These are phyloP conservation scores for Phaedon cochleariae DNA, from an alignment of 2,888 invertebrate species.

Conservation along the genomic window DNA sequence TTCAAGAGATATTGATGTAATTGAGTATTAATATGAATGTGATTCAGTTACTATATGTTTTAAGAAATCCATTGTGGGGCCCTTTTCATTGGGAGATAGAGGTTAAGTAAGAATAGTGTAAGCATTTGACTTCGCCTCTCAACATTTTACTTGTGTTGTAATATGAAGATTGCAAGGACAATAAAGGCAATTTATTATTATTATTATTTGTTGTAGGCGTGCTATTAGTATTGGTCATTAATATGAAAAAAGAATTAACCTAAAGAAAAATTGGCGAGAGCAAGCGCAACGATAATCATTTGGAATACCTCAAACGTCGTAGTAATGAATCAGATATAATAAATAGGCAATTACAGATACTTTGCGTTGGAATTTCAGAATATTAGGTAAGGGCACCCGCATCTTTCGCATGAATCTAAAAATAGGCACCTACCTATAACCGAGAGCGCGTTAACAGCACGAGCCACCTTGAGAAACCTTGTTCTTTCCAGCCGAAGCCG, in stretches of 20 bases:
- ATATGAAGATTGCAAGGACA: too few relatives aligned
- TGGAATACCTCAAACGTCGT: slow-evolving; percentile 27
- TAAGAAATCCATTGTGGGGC: too few relatives aligned
- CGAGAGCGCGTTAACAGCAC: slow-evolving; percentile 34
- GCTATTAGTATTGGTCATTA: neutral
- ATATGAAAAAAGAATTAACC: neutral
- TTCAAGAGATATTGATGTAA: too few relatives aligned
- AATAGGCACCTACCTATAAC: slow-evolving; percentile 36
- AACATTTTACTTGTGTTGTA: too few relatives aligned
- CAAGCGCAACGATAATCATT: slow-evolving; percentile 27
- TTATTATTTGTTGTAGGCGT: too few relatives aligned
- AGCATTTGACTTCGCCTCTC: too few relatives aligned
- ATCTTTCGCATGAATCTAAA: slow-evolving; percentile 42
- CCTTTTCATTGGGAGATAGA: too few relatives aligned
- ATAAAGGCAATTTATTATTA: too few relatives aligned
- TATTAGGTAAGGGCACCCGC: slow-evolving; percentile 50
- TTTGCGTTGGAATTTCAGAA: slow-evolving; percentile 39
- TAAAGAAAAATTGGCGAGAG: slow-evolving; percentile 6
- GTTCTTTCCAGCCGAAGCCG: slow-evolving; percentile 1
- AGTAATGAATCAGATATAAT: slow-evolving; percentile 40
- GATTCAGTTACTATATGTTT: too few relatives aligned
- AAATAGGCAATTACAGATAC: slow-evolving; percentile 39
- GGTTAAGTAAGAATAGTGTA: too few relatives aligned
- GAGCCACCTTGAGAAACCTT: slow-evolving; percentile 35
- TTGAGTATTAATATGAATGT: too few relatives aligned